Conservation (phyloP, 2,797 vertebrate genomes). For the Cynopterus sphinx region DNA sequence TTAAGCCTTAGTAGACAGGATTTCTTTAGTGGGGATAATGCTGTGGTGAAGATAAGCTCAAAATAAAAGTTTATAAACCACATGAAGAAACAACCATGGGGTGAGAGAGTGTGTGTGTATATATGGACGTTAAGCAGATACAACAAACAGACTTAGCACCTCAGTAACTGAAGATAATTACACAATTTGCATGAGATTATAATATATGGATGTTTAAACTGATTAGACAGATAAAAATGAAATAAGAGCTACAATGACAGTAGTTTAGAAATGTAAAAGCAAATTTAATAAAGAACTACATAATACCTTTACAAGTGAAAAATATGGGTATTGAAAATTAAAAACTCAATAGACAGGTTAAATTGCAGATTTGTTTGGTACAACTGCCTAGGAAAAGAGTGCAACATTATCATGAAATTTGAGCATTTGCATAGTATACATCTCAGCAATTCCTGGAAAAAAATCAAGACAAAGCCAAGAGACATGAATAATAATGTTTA, state of each 20-base stretch:
- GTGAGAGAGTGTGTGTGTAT: not conserved
- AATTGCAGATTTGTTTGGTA: not conserved
- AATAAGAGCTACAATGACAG: not conserved
- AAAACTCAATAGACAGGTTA: not conserved
- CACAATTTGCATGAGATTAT: not conserved
- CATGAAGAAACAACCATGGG: not conserved
- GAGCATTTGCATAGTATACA: not conserved
- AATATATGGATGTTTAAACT: not conserved
- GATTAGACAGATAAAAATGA: not conserved
- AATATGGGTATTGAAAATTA: not conserved
- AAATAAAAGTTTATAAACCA: not conserved
- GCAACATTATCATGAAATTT: not conserved
- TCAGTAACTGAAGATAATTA: not conserved
- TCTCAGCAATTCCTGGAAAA: constrained; percentile 38
- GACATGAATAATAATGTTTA: constrained; percentile 24
- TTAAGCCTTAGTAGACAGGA: not conserved
- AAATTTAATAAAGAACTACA: not conserved
- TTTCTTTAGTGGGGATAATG: fast-evolving
- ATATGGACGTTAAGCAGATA: not conserved
- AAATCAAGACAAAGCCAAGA: constrained; percentile 46
- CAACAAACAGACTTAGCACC: not conserved
- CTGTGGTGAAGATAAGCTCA: not conserved
- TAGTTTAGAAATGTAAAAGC: not conserved
- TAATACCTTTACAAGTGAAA: not conserved
- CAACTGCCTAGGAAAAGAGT: not conserved